Evolutionary conservation across 35 echinoderm and acorn worm species (phyloP).

Genomic region (Patiria miniata): DNA sequence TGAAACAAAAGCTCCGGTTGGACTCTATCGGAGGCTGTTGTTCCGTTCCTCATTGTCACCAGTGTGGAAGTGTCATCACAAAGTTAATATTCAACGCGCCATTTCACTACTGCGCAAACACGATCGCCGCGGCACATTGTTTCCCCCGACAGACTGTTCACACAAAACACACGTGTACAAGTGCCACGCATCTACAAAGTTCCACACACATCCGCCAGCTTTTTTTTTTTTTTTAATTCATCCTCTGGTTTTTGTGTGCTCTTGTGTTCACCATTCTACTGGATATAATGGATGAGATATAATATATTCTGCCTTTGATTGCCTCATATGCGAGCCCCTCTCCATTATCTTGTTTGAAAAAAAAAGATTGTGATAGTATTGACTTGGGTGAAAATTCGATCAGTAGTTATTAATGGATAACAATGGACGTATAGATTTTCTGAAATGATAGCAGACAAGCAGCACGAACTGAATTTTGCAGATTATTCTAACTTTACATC

Average conservation of each 20-base stretch:
- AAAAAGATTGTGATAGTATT: no score
- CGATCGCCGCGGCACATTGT: background rate
- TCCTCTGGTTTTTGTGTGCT: background rate
- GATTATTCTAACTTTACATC: no score
- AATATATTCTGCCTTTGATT: no score
- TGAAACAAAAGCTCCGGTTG: background rate
- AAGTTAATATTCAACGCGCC: conserved; percentile 14
- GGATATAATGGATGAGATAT: no score
- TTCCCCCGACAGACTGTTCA: conserved; percentile 9
- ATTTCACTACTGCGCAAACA: conserved; percentile 25
- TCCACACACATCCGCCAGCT: background rate
- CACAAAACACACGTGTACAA: conserved; percentile 4
- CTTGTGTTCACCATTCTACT: background rate
- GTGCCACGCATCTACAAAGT: background rate
- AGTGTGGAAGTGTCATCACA: conserved; percentile 11
- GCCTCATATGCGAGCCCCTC: no score
- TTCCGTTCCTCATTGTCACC: background rate
- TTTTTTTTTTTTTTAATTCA: background rate
- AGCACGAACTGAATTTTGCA: no score
- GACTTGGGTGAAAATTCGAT: no score
- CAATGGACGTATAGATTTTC: no score
- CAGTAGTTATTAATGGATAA: no score
- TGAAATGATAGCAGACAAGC: no score
- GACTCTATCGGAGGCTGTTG: conserved; percentile 8
- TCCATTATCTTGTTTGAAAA: no score